phyloP scores from a whole-genome alignment of 2,113 vertebrate species.

The Pachycephala philippinensis region DNA sequence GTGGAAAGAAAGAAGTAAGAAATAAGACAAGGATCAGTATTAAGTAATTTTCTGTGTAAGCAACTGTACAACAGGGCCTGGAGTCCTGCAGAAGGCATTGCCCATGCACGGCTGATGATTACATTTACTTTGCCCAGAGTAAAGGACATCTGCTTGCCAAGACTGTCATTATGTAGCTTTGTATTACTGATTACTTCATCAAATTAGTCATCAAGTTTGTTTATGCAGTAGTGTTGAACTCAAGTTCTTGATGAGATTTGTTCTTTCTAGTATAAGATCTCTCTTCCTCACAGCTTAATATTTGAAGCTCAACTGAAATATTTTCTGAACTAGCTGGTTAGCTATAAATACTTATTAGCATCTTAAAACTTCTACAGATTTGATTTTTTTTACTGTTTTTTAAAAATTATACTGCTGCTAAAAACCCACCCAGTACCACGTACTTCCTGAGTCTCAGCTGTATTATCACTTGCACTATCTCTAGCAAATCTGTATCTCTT shows the following conservation, averaged over 20 bases:
- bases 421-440: fast-evolving
- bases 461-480: not conserved
- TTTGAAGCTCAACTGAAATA: not conserved
- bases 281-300: not conserved
- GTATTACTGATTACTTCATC: not conserved
- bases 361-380: not conserved
- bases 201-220: not conserved
- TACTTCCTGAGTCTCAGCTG: not conserved
- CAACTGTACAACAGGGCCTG: not conserved
- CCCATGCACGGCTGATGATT: not conserved
- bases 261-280: not conserved
- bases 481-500: not conserved
- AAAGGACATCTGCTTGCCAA: not conserved
- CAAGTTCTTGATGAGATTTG: not conserved
- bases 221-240: not conserved
- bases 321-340: not conserved
- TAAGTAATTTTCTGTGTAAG: not conserved
- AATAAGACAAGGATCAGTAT: not conserved
- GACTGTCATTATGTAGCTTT: not conserved
- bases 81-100: not conserved
- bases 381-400: not conserved
- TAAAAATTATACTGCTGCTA: not conserved
- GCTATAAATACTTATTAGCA: not conserved
- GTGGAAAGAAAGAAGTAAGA: not conserved
- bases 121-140: not conserved